Conservation (phyloP, 2,797 vertebrate genomes). For the Pteropus rufus region DNA sequence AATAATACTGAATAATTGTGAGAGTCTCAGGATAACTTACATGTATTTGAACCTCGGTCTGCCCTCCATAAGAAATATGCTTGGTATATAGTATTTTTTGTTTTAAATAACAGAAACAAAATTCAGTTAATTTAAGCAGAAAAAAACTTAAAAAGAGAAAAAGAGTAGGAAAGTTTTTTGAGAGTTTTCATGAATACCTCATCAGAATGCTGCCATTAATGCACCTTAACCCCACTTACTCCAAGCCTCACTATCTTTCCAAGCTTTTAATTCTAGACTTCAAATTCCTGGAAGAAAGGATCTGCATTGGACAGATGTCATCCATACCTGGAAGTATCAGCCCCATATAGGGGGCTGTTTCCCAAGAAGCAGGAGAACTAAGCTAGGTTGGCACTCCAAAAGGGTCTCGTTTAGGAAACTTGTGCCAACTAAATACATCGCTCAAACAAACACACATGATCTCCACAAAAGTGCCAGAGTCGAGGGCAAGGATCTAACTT, state of each 20-base stretch:
- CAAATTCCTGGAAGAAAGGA: background rate
- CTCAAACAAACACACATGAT: background rate
- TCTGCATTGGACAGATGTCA: background rate
- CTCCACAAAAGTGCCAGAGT: background rate
- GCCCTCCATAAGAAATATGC: background rate
- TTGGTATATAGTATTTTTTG: background rate
- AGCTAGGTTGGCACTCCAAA: background rate
- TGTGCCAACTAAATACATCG: background rate
- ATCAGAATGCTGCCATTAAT: background rate
- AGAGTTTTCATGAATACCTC: background rate
- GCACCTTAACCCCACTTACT: background rate
- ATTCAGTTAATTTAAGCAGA: background rate
- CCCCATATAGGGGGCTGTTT: background rate
- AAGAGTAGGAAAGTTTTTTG: background rate
- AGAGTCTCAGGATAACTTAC: background rate
- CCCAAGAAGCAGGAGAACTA: background rate
- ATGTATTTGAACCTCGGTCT: background rate
- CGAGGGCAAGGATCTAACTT: background rate
- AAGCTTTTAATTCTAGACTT: background rate
- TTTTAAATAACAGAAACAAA: background rate
- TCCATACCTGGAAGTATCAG: background rate
- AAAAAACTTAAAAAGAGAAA: background rate
- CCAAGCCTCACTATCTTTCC: background rate
- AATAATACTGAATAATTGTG: background rate
- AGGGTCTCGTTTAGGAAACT: background rate